Evolutionary conservation across 2,113 vertebrate species (phyloP).

Genomic region (Zosterops japonicus): DNA sequence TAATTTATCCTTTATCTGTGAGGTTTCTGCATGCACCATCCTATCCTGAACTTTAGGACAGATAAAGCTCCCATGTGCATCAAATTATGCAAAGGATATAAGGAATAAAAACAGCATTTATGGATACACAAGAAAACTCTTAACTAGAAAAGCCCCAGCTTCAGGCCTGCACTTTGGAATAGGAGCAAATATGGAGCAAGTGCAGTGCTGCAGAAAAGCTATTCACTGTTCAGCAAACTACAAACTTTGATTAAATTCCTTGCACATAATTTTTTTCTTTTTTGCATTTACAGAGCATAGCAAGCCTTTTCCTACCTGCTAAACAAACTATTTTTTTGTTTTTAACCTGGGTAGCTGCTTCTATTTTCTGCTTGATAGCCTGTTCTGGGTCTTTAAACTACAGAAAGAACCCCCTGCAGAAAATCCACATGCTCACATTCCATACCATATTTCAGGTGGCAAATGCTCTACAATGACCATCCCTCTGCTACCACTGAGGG

Average conservation of each 20-base stretch:
- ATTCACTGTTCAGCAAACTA: neutral
- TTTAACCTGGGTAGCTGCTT: neutral
- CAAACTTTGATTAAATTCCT: neutral
- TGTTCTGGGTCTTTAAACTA: neutral
- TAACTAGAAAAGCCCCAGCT: fast-evolving
- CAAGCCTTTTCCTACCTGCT: neutral
- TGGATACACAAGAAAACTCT: neutral
- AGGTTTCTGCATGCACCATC: neutral
- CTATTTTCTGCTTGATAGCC: neutral
- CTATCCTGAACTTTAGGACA: neutral
- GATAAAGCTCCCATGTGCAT: neutral
- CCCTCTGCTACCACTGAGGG: neutral
- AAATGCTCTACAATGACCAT: neutral
- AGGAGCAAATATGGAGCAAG: neutral
- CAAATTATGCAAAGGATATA: neutral
- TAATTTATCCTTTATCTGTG: neutral
- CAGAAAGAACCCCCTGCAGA: neutral
- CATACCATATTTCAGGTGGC: neutral
- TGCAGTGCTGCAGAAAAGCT: neutral
- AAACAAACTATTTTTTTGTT: neutral
- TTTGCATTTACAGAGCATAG: neutral
- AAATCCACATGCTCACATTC: neutral
- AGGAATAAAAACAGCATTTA: neutral
- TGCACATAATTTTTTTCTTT: neutral
- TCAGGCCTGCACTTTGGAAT: neutral